A percentile compares a stretch with the other conserved stretches of the same genome.
phyloP scores from a whole-genome alignment of 2,888 invertebrate species.

The Panzeria rudis region DNA sequence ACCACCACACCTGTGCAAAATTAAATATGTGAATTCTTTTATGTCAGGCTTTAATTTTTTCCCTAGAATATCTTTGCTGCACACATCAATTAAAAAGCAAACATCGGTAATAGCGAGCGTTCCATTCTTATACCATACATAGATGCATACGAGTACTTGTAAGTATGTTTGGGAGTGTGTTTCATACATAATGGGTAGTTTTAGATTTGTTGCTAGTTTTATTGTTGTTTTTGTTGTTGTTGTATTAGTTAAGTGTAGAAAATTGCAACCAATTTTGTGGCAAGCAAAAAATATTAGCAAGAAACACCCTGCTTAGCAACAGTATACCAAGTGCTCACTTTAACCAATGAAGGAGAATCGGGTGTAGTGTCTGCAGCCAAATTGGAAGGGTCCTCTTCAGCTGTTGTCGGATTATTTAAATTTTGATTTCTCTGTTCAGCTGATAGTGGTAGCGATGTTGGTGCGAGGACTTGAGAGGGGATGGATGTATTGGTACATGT shows the following conservation, averaged over 20 bases:
- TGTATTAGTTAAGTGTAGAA: constrained; percentile 57
- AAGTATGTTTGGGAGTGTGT: neutral
- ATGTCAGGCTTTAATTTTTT: constrained; percentile 9
- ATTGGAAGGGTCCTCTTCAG: constrained; percentile 51
- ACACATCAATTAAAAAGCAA: constrained; percentile 59
- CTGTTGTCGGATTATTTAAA: constrained; percentile 50
- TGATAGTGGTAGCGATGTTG: constrained; percentile 28
- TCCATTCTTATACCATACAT: neutral
- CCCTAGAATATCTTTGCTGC: constrained; percentile 35
- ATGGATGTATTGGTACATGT: constrained; percentile 1
- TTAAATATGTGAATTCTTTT: constrained; percentile 5
- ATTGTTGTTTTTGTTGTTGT: constrained; percentile 33
- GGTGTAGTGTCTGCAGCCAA: constrained; percentile 76
- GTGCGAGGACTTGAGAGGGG: neutral
- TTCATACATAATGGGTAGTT: neutral
- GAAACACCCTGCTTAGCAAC: constrained; percentile 84
- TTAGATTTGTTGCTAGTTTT: neutral
- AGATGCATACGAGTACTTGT: neutral
- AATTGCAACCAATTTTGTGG: constrained; percentile 63
- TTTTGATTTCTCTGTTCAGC: constrained; percentile 52
- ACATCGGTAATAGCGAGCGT: constrained; percentile 36
- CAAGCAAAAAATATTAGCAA: constrained; percentile 78
- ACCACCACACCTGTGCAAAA: constrained; percentile 12
- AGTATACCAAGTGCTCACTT: constrained; percentile 83
- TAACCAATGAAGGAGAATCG: constrained; percentile 83